Conservation (phyloP, 2,888 invertebrate species). For the Brachycybe producta region DNA sequence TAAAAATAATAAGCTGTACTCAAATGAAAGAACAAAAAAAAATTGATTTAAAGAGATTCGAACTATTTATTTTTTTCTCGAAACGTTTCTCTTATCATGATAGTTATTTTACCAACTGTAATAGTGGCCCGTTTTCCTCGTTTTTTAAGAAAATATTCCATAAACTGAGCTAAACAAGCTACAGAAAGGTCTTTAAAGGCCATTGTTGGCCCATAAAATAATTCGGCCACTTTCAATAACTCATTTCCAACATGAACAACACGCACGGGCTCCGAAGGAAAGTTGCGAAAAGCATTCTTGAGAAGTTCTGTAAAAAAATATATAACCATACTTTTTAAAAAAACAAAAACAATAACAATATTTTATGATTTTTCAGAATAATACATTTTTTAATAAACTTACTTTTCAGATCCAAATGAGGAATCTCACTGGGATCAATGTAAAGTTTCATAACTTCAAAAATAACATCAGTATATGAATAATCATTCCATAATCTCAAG, state of each 20-base stretch:
- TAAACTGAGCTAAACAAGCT: constrained; percentile 33
- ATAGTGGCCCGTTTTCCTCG: constrained; percentile 30
- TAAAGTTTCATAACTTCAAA: constrained; percentile 32
- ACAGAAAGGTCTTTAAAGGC: constrained; percentile 40
- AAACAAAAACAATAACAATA: background rate
- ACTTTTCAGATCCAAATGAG: constrained; percentile 29
- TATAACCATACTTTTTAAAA: constrained; percentile 12
- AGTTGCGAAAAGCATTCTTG: constrained; percentile 27
- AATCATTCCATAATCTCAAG: constrained; percentile 29
- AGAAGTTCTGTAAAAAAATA: constrained; percentile 25
- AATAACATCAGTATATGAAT: constrained; percentile 33
- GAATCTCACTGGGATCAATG: constrained; percentile 33
- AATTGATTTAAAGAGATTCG: background rate
- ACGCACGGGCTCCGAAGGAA: constrained; percentile 27
- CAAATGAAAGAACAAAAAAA: too few relatives aligned
- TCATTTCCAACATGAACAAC: constrained; percentile 27
- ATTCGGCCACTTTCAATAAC: constrained; percentile 34
- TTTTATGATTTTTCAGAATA: background rate
- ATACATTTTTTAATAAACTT: constrained; percentile 7
- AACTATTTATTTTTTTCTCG: background rate
- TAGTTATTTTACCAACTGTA: constrained; percentile 25
- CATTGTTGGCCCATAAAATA: constrained; percentile 38
- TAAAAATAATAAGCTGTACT: background rate
- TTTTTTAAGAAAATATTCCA: constrained; percentile 33
- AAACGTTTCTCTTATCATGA: background rate